Conservation (phyloP, 2,888 invertebrate genomes). For the Onchidella celtica region DNA sequence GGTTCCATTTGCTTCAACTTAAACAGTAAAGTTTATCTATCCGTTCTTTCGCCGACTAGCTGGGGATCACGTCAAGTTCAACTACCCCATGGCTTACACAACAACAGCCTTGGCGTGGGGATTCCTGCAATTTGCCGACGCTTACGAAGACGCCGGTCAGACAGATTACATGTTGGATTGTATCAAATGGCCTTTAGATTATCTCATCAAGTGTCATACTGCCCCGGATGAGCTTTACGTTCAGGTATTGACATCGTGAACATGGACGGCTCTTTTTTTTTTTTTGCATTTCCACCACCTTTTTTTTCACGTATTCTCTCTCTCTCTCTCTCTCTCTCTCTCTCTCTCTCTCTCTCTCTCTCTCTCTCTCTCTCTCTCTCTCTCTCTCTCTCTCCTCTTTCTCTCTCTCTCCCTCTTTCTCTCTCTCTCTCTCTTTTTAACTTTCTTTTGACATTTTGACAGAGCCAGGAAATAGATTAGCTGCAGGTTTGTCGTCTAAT, state of each 20-base stretch:
- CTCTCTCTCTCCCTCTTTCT: too few relatives aligned
- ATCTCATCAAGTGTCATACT: conserved; percentile 82
- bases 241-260: conserved; percentile 75
- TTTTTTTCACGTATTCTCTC: background rate
- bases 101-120: conserved; percentile 70
- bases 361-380: too few relatives aligned
- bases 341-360: too few relatives aligned
- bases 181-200: conserved; percentile 84
- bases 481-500: too few relatives aligned
- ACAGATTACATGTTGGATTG: conserved; percentile 65
- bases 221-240: conserved; percentile 74
- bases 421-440: too few relatives aligned
- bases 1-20: too few relatives aligned
- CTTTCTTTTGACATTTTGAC: too few relatives aligned
- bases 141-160: conserved; percentile 64
- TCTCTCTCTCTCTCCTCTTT: too few relatives aligned
- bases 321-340: too few relatives aligned
- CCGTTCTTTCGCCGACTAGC: background rate
- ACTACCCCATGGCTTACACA: conserved; percentile 71
- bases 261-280: too few relatives aligned
- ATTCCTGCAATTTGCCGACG: conserved; percentile 65
- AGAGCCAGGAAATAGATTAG: too few relatives aligned
- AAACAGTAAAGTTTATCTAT: too few relatives aligned
- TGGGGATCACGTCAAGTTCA: conserved; percentile 74
- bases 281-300: background rate